These are phyloP conservation scores for Andrena dorsata DNA, from an alignment of 2,888 invertebrate species.

Conservation along the genomic window DNA sequence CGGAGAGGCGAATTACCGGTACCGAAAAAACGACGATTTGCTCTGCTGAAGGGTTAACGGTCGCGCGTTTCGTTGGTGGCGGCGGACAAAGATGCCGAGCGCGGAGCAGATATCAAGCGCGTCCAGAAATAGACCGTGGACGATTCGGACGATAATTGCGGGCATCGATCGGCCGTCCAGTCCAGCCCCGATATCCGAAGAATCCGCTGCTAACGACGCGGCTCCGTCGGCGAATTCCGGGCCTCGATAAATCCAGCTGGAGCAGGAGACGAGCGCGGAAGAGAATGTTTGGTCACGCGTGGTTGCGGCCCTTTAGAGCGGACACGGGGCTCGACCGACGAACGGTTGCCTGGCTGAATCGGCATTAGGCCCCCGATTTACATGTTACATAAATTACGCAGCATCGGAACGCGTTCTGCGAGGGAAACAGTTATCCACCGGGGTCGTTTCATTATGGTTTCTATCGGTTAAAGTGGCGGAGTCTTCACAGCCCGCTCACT, in stretches of 20 bases:
- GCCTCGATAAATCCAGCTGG: slow-evolving; percentile 60
- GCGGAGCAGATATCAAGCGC: background rate
- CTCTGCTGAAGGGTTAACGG: slow-evolving; percentile 21
- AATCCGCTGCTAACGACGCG: slow-evolving; percentile 60
- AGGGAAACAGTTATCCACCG: slow-evolving; percentile 49
- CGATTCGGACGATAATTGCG: slow-evolving; percentile 49
- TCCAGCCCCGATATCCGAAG: slow-evolving; percentile 53
- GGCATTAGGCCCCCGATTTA: slow-evolving; percentile 54
- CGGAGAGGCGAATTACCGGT: slow-evolving; percentile 14
- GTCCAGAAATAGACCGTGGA: slow-evolving; percentile 42
- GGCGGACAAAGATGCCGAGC: slow-evolving; percentile 11
- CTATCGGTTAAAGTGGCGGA: background rate
- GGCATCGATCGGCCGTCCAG: slow-evolving; percentile 53
- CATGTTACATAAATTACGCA: slow-evolving; percentile 61
- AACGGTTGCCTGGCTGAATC: slow-evolving; percentile 58
- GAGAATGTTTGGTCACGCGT: slow-evolving; percentile 83
- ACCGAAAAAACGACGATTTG: background rate
- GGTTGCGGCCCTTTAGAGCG: slow-evolving; percentile 79
- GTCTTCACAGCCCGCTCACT: background rate
- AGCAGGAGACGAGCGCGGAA: slow-evolving; percentile 71
- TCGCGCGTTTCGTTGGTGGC: background rate
- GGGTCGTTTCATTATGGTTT: slow-evolving; percentile 72
- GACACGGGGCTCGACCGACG: slow-evolving; percentile 69
- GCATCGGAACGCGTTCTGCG: slow-evolving; percentile 29
- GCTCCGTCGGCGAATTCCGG: slow-evolving; percentile 57